Conservation (phyloP, 2,888 invertebrate genomes). For the Graphium colonna region DNA sequence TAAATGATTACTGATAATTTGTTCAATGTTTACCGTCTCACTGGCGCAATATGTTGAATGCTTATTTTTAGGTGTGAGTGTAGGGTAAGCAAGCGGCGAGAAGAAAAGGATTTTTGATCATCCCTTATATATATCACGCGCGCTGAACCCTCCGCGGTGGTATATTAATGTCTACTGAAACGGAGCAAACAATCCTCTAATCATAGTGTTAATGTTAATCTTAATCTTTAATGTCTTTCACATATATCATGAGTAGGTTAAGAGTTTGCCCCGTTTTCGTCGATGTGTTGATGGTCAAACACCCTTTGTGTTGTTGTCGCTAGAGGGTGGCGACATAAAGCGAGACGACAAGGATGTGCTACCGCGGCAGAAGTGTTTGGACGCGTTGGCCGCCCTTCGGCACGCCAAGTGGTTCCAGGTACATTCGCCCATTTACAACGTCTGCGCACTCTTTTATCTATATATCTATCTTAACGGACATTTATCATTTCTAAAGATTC, state of each 20-base stretch:
- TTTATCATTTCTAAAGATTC: constrained; percentile 5
- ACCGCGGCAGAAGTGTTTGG: constrained; percentile 99
- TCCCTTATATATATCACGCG: constrained; percentile 71
- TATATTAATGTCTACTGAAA: constrained; percentile 69
- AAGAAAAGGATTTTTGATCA: constrained; percentile 87
- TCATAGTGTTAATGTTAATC: too few relatives aligned
- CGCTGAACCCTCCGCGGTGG: constrained; percentile 53
- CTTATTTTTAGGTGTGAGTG: constrained; percentile 78
- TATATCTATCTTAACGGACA: background rate
- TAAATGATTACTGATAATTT: constrained; percentile 67
- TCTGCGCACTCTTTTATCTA: constrained; percentile 72
- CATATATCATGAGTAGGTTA: too few relatives aligned
- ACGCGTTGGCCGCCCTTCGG: constrained; percentile 99
- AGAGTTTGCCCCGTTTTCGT: constrained; percentile 78
- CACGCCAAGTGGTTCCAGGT: constrained; percentile 99
- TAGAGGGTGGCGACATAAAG: constrained; percentile 82
- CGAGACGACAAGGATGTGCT: constrained; percentile 95
- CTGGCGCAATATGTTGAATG: constrained; percentile 60
- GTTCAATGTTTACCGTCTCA: constrained; percentile 69
- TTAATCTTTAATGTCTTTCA: too few relatives aligned
- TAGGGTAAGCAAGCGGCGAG: constrained; percentile 66
- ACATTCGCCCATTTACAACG: constrained; percentile 72
- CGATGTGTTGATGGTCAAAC: constrained; percentile 85
- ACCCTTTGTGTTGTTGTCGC: constrained; percentile 84
- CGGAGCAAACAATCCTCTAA: constrained; percentile 70